A percentile compares a stretch with the other conserved stretches of the same genome.
These are phyloP conservation scores for Sebastes nivosus DNA, from an alignment of 2,797 vertebrate species.

Conservation along the genomic window DNA sequence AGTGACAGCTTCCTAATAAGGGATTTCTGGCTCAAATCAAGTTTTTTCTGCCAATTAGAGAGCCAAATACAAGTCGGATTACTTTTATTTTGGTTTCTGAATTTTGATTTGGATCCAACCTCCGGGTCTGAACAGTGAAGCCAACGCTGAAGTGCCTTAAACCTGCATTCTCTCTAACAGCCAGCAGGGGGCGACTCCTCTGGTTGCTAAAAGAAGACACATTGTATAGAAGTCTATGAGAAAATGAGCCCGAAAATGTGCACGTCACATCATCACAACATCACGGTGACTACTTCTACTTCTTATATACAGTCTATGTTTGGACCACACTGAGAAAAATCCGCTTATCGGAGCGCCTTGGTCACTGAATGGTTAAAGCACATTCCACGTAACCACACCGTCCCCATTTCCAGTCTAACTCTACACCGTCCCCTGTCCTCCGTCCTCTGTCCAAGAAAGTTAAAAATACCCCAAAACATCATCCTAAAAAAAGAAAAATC, in stretches of 20 bases:
- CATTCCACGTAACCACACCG: too few species aligned
- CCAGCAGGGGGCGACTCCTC: not conserved
- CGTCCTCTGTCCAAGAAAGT: too few species aligned
- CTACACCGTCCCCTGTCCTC: fast-evolving
- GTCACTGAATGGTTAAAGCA: too few species aligned
- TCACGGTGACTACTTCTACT: too few species aligned
- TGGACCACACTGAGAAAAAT: too few species aligned
- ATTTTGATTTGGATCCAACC: not conserved
- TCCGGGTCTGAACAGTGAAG: not conserved
- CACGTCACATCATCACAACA: too few species aligned
- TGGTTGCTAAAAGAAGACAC: not conserved
- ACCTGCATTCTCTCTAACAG: not conserved
- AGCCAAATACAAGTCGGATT: not conserved
- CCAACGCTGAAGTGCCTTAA: not conserved
- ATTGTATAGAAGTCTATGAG: too few species aligned
- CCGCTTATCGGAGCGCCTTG: too few species aligned
- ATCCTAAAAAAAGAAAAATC: not conserved
- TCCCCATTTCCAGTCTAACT: too few species aligned
- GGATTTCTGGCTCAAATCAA: not conserved
- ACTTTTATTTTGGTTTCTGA: not conserved
- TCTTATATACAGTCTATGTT: too few species aligned
- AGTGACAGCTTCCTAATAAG: not conserved
- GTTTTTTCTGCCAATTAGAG: not conserved
- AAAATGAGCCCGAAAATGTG: too few species aligned
- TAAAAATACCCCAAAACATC: not conserved